Conservation (phyloP, 2,888 invertebrate genomes). For the Drosophila phalerata region DNA sequence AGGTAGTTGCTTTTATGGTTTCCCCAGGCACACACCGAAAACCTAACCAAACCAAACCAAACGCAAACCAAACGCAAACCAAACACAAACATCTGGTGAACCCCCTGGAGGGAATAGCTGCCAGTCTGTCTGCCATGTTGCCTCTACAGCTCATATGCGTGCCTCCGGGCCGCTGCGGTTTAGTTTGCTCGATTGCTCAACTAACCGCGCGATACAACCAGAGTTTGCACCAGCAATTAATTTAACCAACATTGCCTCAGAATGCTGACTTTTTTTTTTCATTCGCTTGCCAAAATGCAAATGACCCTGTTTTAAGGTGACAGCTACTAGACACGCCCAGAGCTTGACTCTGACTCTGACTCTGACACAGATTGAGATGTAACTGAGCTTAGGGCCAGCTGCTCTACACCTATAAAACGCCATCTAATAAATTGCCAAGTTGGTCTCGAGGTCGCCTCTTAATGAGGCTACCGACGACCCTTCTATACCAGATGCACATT, state of each 20-base stretch:
- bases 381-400: constrained; percentile 16
- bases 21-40: constrained; percentile 50
- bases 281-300: constrained; percentile 52
- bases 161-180: constrained; percentile 53
- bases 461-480: constrained; percentile 42
- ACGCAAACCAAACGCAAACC: constrained; percentile 52
- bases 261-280: constrained; percentile 14
- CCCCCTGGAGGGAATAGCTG: constrained; percentile 8
- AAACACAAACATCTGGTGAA: constrained; percentile 54
- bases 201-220: constrained; percentile 62
- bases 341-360: constrained; percentile 13
- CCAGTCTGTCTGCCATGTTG: constrained; percentile 54
- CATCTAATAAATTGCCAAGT: constrained; percentile 46
- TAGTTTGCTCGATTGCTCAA: constrained; percentile 75
- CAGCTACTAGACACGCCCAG: constrained; percentile 25
- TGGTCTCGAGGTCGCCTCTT: constrained; percentile 40
- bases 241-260: constrained; percentile 49
- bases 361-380: constrained; percentile 54
- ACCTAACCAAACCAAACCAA: constrained; percentile 47
- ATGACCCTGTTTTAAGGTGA: constrained; percentile 53
- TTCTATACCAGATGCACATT: constrained; percentile 35
- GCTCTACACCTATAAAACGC: constrained; percentile 6
- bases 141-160: constrained; percentile 44
- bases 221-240: constrained; percentile 65
- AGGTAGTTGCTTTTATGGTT: constrained; percentile 71